phyloP scores from a whole-genome alignment of 2,113 vertebrate genomes.

The Pygoscelis adeliae region DNA sequence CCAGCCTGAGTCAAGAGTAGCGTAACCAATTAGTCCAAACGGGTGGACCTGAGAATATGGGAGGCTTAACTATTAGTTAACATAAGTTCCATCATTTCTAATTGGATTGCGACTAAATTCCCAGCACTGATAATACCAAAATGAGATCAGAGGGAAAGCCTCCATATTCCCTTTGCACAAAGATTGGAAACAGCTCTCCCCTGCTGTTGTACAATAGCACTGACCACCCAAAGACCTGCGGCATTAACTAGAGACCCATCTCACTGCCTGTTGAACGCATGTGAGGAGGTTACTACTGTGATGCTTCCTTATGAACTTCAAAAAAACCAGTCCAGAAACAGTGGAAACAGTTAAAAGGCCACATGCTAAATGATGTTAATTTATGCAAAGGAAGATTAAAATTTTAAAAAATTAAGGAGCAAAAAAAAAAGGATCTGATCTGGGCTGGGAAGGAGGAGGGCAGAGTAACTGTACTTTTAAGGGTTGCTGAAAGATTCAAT shows the following conservation, averaged over 20 bases:
- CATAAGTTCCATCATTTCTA: constrained; percentile 47
- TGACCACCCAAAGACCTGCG: constrained; percentile 28
- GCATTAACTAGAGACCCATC: constrained; percentile 3
- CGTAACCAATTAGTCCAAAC: background rate
- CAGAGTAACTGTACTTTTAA: background rate
- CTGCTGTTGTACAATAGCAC: constrained; percentile 33
- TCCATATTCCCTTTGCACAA: constrained; percentile 15
- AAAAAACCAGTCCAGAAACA: background rate
- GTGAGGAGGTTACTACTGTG: background rate
- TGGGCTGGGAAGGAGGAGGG: background rate
- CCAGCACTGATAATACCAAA: constrained; percentile 26
- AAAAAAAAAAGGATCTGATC: background rate
- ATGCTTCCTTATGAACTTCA: background rate
- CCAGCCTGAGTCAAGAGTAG: background rate
- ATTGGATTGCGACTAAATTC: constrained; percentile 57
- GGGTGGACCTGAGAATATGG: background rate
- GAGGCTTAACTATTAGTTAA: constrained; percentile 28
- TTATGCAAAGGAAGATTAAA: background rate
- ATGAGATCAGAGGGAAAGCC: constrained; percentile 46
- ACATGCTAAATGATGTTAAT: background rate
- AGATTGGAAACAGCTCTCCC: constrained; percentile 48
- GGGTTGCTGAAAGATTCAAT: background rate
- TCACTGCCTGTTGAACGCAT: background rate
- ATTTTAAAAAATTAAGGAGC: background rate
- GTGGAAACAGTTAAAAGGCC: background rate